Evolutionary conservation across 2,888 invertebrate genomes (phyloP).

Genomic region (Caenorhabditis sp.): DNA sequence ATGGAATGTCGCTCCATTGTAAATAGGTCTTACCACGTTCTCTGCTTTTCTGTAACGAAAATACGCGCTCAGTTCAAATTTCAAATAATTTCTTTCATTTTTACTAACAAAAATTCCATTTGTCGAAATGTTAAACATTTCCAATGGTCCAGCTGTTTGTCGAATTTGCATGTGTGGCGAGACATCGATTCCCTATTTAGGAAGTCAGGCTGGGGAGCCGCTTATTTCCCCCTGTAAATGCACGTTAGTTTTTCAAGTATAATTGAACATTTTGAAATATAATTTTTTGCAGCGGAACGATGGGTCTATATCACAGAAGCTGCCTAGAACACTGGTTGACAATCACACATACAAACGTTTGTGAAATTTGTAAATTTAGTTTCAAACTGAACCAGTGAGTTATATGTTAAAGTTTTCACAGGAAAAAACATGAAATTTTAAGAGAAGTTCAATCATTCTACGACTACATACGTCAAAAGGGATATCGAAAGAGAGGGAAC

Average conservation of each 20-base stretch:
- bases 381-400: slow-evolving; percentile 77
- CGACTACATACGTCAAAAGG: slow-evolving; percentile 34
- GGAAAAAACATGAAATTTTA: slow-evolving; percentile 3
- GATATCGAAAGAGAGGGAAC: slow-evolving; percentile 21
- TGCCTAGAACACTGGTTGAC: slow-evolving; percentile 82
- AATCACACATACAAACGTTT: slow-evolving; percentile 79
- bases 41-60: background rate
- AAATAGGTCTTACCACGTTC: background rate
- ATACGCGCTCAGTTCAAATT: background rate
- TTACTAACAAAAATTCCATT: background rate
- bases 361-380: slow-evolving; percentile 80
- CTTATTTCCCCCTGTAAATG: slow-evolving; percentile 76
- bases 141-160: slow-evolving; percentile 71
- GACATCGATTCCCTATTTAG: slow-evolving; percentile 54
- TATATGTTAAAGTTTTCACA: no score
- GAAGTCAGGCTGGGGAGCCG: slow-evolving; percentile 71
- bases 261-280: background rate
- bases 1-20: background rate
- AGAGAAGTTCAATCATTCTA: slow-evolving; percentile 72
- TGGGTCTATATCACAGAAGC: slow-evolving; percentile 80
- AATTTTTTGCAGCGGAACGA: slow-evolving; percentile 75
- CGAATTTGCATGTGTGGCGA: slow-evolving; percentile 76
- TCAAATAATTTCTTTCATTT: background rate
- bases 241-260: slow-evolving; percentile 9
- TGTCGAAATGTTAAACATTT: slow-evolving; percentile 13